Evolutionary conservation across 1,140 invertebrate genomes (phyloP).

Genomic region (Drosophila truncata): DNA sequence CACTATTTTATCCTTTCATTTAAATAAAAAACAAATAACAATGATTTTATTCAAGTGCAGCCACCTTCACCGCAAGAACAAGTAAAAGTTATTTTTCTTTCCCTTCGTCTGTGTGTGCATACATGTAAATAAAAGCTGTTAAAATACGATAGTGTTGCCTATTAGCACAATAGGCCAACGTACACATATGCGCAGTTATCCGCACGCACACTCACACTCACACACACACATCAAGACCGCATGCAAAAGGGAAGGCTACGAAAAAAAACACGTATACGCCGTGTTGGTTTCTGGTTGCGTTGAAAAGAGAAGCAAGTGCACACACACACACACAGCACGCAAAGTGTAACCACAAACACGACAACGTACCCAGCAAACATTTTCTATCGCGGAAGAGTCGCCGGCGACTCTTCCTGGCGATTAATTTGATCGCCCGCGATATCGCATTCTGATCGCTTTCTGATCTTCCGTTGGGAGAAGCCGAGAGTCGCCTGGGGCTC

Average conservation of each 20-base stretch:
- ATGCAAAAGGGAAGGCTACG: constrained; percentile 49
- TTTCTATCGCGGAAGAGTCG: too few species aligned
- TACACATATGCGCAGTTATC: constrained; percentile 54
- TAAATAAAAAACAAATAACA: background rate
- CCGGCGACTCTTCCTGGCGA: too few species aligned
- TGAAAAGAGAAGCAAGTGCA: constrained; percentile 20
- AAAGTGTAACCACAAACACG: constrained; percentile 76
- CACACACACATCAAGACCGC: constrained; percentile 34
- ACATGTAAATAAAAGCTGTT: constrained; percentile 79
- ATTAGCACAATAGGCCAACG: constrained; percentile 75
- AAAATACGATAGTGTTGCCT: constrained; percentile 82
- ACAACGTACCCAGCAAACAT: too few species aligned
- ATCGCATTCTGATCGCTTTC: too few species aligned
- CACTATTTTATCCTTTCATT: background rate
- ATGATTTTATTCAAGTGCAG: constrained; percentile 23
- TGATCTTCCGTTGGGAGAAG: too few species aligned
- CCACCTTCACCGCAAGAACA: background rate
- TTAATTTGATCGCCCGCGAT: too few species aligned
- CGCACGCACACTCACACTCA: constrained; percentile 12
- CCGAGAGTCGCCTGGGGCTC: too few species aligned
- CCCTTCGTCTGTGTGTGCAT: constrained; percentile 1
- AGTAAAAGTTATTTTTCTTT: constrained; percentile 39
- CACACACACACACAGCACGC: constrained; percentile 53
- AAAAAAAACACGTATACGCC: constrained; percentile 42
- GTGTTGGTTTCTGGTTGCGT: constrained; percentile 34